Conservation (phyloP, 2,888 invertebrate genomes). For the Lycia hirtaria region DNA sequence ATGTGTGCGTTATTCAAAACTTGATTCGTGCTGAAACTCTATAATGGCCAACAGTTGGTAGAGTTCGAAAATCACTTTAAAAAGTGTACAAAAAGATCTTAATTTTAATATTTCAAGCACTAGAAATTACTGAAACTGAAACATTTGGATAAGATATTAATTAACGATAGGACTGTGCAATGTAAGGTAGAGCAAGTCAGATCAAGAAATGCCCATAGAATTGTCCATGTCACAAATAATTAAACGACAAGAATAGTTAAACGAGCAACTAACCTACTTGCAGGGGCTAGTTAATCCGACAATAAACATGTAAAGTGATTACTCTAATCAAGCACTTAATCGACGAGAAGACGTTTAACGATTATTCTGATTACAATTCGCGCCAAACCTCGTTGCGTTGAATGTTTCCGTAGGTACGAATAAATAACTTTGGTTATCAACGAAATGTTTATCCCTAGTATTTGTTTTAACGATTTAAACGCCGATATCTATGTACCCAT, state of each 20-base stretch:
- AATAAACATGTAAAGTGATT: conserved; percentile 27
- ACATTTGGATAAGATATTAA: neutral
- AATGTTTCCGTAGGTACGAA: conserved; percentile 46
- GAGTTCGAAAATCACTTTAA: conserved; percentile 28
- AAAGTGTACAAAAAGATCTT: neutral
- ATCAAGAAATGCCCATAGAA: neutral
- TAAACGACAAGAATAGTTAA: neutral
- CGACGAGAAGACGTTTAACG: conserved; percentile 37
- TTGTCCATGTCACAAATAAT: neutral
- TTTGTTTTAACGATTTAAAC: conserved; percentile 23
- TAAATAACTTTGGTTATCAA: conserved; percentile 23
- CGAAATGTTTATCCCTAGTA: conserved; percentile 17
- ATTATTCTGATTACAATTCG: conserved; percentile 52
- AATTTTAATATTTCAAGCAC: neutral
- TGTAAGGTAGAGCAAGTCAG: neutral
- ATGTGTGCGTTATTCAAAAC: conserved; percentile 51
- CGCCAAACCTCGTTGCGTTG: conserved; percentile 55
- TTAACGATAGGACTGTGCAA: neutral
- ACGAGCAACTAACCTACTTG: conserved; percentile 14
- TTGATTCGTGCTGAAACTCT: conserved; percentile 43
- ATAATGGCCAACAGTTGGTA: conserved; percentile 27
- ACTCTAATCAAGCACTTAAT: conserved; percentile 31
- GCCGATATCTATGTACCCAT: conserved; percentile 57
- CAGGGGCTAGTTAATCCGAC: conserved; percentile 11
- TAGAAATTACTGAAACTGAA: neutral